Evolutionary conservation across 2,113 vertebrate species (phyloP).

Genomic region (Cyphomyrus discorhynchus): DNA sequence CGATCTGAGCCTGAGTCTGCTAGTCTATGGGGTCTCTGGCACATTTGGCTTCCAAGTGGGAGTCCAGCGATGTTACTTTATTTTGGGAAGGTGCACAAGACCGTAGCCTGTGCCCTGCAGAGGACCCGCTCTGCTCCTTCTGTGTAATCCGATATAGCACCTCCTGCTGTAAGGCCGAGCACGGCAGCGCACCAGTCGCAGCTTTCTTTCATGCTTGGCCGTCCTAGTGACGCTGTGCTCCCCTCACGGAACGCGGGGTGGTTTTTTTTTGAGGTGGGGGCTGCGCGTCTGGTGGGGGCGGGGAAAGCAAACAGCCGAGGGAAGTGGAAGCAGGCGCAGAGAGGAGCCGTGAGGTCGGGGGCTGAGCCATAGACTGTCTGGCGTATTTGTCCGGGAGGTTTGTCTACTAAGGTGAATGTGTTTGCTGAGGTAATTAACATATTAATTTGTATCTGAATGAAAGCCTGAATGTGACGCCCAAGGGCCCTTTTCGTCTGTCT

Average conservation of each 20-base stretch:
- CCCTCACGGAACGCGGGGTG: background rate
- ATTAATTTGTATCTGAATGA: background rate
- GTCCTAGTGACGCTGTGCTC: background rate
- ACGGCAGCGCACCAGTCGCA: background rate
- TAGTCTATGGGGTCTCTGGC: background rate
- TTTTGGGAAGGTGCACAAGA: background rate
- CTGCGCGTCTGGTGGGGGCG: background rate
- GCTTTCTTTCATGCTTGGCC: background rate
- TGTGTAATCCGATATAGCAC: background rate
- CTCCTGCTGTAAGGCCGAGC: background rate
- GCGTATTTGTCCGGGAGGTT: background rate
- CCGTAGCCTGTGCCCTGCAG: background rate
- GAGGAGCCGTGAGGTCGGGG: background rate
- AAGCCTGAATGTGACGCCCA: background rate
- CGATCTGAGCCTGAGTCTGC: background rate
- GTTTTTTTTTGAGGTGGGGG: background rate
- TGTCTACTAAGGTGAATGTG: background rate
- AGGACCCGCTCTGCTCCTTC: background rate
- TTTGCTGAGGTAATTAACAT: background rate
- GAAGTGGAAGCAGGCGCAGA: background rate
- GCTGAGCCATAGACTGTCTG: background rate
- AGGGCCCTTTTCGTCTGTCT: background rate
- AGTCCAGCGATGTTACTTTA: background rate
- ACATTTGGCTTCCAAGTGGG: background rate
- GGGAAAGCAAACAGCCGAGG: background rate